These are phyloP conservation scores for Furnarius figulus DNA, from an alignment of 2,113 vertebrate species.

Conservation along the genomic window DNA sequence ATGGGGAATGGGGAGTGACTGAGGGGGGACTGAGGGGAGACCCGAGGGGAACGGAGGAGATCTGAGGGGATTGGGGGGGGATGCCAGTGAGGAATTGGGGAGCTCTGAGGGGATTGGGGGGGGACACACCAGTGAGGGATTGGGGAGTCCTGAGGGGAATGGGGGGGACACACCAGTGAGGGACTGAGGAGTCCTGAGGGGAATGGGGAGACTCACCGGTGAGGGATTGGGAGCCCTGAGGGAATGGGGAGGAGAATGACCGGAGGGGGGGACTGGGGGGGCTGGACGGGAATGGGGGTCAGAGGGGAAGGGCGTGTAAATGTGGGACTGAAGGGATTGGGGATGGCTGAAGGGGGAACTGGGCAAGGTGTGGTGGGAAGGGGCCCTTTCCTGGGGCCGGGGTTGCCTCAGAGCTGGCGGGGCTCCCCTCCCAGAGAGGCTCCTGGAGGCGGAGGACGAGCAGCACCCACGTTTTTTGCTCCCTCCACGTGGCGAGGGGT, in stretches of 20 bases:
- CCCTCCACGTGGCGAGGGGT: background rate
- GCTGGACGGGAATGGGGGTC: background rate
- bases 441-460: too few species aligned
- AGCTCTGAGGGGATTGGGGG: too few species aligned
- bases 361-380: accelerated
- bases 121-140: background rate
- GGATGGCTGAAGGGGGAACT: background rate
- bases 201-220: background rate
- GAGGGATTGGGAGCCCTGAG: too few species aligned
- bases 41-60: background rate
- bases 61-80: background rate
- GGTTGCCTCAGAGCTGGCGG: background rate
- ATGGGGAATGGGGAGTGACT: too few species aligned
- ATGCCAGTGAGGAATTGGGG: too few species aligned
- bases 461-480: background rate
- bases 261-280: background rate
- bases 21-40: background rate
- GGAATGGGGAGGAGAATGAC: background rate
- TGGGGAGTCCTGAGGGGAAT: background rate
- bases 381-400: background rate
- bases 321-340: background rate
- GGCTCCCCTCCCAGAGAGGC: background rate
- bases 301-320: background rate
- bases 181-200: background rate
- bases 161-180: background rate